These are phyloP conservation scores for Tolypeutes matacus DNA, from an alignment of 2,797 vertebrate genomes.

Conservation along the genomic window DNA sequence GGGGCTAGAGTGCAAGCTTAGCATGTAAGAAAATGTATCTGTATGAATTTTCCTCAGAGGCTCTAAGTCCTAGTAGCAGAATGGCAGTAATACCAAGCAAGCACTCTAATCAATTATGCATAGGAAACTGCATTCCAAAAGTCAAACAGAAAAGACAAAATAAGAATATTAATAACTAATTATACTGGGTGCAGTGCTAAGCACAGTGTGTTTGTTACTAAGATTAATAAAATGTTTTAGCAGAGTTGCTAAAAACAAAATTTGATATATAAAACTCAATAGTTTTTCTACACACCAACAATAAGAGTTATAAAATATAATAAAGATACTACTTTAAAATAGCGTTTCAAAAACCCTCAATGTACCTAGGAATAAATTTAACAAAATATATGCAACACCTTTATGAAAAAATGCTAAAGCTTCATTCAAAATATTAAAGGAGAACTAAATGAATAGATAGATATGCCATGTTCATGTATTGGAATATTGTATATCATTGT, in stretches of 20 bases:
- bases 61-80: background rate
- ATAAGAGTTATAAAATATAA: conserved; percentile 12
- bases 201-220: background rate
- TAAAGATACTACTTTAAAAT: background rate
- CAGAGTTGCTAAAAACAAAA: conserved; percentile 22
- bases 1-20: background rate
- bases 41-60: conserved; percentile 3
- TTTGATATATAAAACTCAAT: conserved; percentile 1
- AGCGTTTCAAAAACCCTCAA: background rate
- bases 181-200: background rate
- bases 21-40: background rate
- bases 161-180: background rate
- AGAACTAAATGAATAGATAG: background rate
- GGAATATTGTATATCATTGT: background rate
- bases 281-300: conserved; percentile 1
- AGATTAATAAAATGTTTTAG: conserved; percentile 19
- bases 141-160: conserved; percentile 27
- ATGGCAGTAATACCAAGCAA: background rate
- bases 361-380: background rate
- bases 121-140: background rate
- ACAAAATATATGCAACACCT: background rate
- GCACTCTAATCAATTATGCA: background rate
- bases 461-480: background rate
- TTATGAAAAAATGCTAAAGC: background rate
- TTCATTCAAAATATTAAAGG: conserved; percentile 40